Conservation (phyloP, 2,113 vertebrate species). For the human (Homo sapiens) region DNA sequence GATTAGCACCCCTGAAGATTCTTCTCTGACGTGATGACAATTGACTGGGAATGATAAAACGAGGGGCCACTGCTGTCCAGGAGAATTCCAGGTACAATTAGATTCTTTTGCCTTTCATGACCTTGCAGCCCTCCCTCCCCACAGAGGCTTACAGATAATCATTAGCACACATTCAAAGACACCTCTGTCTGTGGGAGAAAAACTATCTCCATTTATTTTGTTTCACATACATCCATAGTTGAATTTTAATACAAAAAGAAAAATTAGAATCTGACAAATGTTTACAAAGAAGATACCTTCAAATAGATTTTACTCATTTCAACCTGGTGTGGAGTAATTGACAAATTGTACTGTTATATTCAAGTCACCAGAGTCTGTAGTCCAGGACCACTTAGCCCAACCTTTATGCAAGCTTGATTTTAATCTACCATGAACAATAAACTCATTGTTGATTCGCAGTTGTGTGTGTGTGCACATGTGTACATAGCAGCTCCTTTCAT, state of each 20-base stretch:
- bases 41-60: neutral
- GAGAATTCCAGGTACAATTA: neutral
- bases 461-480: constrained; percentile 86
- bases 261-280: constrained; percentile 93
- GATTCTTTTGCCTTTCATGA: constrained; percentile 29
- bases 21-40: neutral
- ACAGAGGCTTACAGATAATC: constrained; percentile 67
- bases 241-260: constrained; percentile 93
- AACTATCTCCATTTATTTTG: constrained; percentile 90
- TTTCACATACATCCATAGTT: constrained; percentile 93
- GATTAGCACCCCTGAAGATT: constrained; percentile 31
- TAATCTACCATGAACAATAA: constrained; percentile 86
- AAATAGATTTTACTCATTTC: constrained; percentile 90
- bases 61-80: neutral
- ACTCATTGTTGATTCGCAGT: constrained; percentile 88
- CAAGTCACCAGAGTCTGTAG: constrained; percentile 87
- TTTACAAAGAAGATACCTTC: constrained; percentile 99
- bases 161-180: constrained; percentile 85
- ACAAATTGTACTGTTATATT: constrained; percentile 85
- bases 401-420: constrained; percentile 84
- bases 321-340: constrained; percentile 89
- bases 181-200: constrained; percentile 86
- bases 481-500: constrained; percentile 92
- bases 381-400: constrained; percentile 84
- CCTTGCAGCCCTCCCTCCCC: constrained; percentile 61